Percentiles rank a stretch among this genome's conserved stretches.
Evolutionary conservation across 2,797 vertebrate species (phyloP).

Genomic region (Chloroceryle inda): DNA sequence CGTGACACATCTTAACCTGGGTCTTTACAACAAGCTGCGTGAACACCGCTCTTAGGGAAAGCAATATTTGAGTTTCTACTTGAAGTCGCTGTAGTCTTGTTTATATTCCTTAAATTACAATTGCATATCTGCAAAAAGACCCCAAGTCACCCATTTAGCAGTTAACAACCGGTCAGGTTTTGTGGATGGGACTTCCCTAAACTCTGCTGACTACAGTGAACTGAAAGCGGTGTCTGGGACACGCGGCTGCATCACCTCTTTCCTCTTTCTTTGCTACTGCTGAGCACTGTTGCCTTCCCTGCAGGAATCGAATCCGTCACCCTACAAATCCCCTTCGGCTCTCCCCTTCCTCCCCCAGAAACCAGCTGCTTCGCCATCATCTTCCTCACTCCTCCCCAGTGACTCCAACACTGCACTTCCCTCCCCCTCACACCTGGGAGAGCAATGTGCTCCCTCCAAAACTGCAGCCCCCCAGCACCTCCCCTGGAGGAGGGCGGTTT

Average conservation of each 20-base stretch:
- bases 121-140: neutral
- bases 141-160: neutral
- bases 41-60: neutral
- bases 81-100: neutral
- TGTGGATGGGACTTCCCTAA: neutral
- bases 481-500: rapidly evolving
- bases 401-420: neutral
- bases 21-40: neutral
- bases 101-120: neutral
- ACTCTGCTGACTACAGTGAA: neutral
- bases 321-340: neutral
- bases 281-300: neutral
- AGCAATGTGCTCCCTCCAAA: neutral
- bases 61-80: neutral
- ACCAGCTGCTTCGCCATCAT: neutral
- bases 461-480: neutral
- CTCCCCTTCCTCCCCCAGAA: neutral
- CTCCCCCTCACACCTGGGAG: neutral
- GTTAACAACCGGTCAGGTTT: neutral
- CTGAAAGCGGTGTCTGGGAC: neutral
- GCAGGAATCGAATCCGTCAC: neutral
- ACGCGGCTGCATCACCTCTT: neutral
- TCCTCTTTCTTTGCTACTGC: neutral
- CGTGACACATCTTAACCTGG: neutral
- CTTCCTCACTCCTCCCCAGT: neutral